Percentiles rank a stretch among this genome's conserved stretches.
Evolutionary conservation across 1,140 invertebrate genomes (phyloP).

Genomic region (Drusus annulatus): DNA sequence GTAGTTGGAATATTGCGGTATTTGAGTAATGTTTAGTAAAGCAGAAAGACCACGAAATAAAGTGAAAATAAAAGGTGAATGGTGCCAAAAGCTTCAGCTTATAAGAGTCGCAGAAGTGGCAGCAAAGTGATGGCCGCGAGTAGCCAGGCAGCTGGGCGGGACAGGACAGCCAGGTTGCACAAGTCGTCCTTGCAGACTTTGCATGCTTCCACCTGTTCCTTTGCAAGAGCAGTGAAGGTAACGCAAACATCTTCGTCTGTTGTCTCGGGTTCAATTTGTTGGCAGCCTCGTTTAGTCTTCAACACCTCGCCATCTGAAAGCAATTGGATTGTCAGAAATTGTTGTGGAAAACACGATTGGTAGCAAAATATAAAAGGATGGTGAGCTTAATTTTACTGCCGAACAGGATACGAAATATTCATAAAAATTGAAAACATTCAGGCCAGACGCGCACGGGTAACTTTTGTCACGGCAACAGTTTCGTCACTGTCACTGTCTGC

Average conservation of each 20-base stretch:
- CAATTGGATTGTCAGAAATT: no score
- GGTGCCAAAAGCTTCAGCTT: neutral
- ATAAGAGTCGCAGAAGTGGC: slow-evolving; percentile 11
- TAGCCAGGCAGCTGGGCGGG: neutral
- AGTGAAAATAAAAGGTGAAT: neutral
- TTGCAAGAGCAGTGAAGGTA: neutral
- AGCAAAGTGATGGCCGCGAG: neutral
- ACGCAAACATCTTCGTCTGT: neutral
- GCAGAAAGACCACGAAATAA: no score
- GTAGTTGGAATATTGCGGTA: no score
- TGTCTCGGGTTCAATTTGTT: neutral
- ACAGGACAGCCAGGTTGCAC: neutral
- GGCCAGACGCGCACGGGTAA: no score
- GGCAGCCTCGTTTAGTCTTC: slow-evolving; percentile 18
- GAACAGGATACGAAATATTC: no score
- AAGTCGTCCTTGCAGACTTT: neutral
- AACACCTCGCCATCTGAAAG: slow-evolving; percentile 1
- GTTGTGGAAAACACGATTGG: no score
- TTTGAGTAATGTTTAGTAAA: no score
- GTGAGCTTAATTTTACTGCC: no score
- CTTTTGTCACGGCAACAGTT: no score
- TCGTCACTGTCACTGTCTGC: no score
- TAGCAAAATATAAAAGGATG: no score
- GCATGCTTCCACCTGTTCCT: neutral
- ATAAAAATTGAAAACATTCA: no score